Evolutionary conservation across 2,113 vertebrate species (phyloP).

Genomic region (Anser brachyrhynchus): DNA sequence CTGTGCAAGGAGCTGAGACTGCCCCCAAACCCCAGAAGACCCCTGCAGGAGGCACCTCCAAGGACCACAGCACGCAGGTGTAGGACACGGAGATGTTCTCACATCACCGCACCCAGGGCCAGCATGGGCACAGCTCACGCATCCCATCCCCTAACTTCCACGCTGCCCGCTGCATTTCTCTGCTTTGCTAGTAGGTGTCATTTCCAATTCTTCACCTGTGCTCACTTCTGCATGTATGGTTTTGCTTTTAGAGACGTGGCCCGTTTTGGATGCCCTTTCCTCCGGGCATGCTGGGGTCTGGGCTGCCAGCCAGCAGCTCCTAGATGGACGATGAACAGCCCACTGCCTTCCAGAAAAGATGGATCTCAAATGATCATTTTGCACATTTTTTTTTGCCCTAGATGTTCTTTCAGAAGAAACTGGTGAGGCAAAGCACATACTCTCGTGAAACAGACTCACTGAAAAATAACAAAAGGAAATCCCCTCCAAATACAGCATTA

Average conservation of each 20-base stretch:
- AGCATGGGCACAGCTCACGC: not conserved
- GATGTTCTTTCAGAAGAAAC: not conserved
- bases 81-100: not conserved
- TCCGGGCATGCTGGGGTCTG: not conserved
- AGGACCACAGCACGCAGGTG: rapidly evolving
- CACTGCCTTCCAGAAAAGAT: not conserved
- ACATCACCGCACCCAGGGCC: rapidly evolving
- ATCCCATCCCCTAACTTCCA: not conserved
- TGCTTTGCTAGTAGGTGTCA: not conserved
- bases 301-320: not conserved
- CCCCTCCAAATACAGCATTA: not conserved
- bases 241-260: not conserved
- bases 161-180: not conserved
- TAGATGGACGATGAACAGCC: not conserved
- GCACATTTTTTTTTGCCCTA: not conserved
- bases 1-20: not conserved
- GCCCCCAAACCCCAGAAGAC: not conserved
- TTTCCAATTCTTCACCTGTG: not conserved
- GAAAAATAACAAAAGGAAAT: not conserved
- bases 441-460: not conserved
- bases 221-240: not conserved
- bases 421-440: not conserved
- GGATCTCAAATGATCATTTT: not conserved
- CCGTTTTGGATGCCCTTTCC: not conserved
- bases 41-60: not conserved